Conservation (phyloP, 2,797 vertebrate species). For the Poecilia gillii region DNA sequence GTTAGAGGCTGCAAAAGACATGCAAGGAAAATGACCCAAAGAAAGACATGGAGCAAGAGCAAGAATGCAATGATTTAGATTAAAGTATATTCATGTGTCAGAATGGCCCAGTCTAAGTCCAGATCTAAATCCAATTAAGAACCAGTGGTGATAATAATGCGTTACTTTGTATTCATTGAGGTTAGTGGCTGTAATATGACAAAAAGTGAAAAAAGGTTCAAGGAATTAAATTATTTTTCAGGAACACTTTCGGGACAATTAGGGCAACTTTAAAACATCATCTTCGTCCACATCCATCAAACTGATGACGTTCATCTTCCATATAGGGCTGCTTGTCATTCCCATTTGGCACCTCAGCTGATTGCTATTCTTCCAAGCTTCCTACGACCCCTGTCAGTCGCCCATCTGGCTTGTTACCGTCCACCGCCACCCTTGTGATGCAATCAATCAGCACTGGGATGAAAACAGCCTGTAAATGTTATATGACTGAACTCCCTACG, state of each 20-base stretch:
- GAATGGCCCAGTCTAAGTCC: not conserved
- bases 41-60: not conserved
- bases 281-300: not conserved
- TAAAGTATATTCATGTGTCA: not conserved
- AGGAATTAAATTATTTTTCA: not conserved
- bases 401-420: conserved; percentile 4
- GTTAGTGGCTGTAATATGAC: not conserved
- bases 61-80: not conserved
- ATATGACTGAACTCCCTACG: not conserved
- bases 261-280: not conserved
- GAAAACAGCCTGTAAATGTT: conserved; percentile 12
- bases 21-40: not conserved
- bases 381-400: conserved; percentile 8
- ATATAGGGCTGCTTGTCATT: not conserved
- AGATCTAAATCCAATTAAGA: not conserved
- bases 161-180: not conserved
- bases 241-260: not conserved
- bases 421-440: not conserved
- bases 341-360: not conserved
- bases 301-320: not conserved
- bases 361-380: conserved; percentile 7
- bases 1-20: not conserved
- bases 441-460: not conserved
- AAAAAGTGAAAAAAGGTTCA: not conserved
- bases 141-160: not conserved